These are phyloP conservation scores for Trinectes maculatus DNA, from an alignment of 2,113 vertebrate species.

Conservation along the genomic window DNA sequence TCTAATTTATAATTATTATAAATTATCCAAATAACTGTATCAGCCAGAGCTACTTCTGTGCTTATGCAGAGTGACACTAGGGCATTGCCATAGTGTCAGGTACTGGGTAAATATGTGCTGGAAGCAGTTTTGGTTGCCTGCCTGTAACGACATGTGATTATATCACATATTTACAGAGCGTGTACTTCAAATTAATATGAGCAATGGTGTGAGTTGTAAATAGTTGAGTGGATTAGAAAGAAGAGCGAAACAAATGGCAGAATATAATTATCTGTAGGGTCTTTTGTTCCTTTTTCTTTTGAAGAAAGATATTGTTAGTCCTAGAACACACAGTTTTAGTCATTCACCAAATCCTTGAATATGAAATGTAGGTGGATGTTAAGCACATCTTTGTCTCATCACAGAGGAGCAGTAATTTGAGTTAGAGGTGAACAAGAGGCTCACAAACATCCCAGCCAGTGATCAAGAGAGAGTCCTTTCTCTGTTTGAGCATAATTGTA, in stretches of 20 bases:
- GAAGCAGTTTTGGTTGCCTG: not conserved
- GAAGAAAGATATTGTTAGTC: not conserved
- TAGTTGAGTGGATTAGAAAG: slow-evolving; percentile 13
- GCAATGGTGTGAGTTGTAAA: not conserved
- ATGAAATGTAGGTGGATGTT: slow-evolving; percentile 4
- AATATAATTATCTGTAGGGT: slow-evolving; percentile 8
- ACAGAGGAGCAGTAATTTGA: slow-evolving; percentile 25
- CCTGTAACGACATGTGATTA: slow-evolving; percentile 14
- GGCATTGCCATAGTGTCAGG: not conserved
- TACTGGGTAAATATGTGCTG: not conserved
- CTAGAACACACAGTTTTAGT: slow-evolving; percentile 16
- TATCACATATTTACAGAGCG: slow-evolving; percentile 13
- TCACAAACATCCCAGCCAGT: slow-evolving; percentile 4
- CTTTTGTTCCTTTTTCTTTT: not conserved
- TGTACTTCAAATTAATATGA: not conserved
- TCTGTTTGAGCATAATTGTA: slow-evolving; percentile 9
- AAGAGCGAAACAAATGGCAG: slow-evolving; percentile 8
- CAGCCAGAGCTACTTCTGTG: not conserved
- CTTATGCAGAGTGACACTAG: not conserved
- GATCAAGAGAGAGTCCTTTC: slow-evolving; percentile 23
- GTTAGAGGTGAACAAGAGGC: slow-evolving; percentile 6
- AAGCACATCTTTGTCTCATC: slow-evolving; percentile 19
- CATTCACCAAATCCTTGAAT: slow-evolving; percentile 16
- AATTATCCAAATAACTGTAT: not conserved
- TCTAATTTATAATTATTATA: not conserved